Evolutionary conservation across 2,797 vertebrate genomes (phyloP), one percentile per base, ranked within the genome.

Genomic region (Molossus alvarezi): DNA sequence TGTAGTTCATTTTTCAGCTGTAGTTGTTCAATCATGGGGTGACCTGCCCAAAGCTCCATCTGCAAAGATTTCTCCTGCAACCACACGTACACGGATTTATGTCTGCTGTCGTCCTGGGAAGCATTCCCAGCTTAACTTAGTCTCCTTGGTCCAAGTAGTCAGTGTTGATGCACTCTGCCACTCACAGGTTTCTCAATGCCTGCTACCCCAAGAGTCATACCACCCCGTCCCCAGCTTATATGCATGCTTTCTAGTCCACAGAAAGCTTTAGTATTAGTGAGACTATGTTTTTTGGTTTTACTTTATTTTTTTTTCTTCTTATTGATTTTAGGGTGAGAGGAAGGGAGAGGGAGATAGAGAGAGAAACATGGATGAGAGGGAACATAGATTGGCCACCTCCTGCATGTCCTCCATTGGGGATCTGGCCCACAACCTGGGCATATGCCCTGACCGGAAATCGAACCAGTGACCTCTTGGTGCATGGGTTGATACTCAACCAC

Each of bases 101-200:
- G 12, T 17, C 10, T 15, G 3, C 2, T 33, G 0, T 57, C 37
- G 7, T 21, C 6, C 13, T 0, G 3, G 64, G 33, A 25, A 87
- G 18, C 14, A 53, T 80, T 58, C 6, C 48, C 71, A 67, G 20
- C 6, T 69, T 64, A 37, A 20, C 67, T 73, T 23, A 33, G 20
- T 20, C 6, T 90, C 18, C 2, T 33, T 60, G 6, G 25, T 55
- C 95, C 62, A 67, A 37, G 14, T 29, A 58, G n/a, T 58, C 25
- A 58, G 51, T 71, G 11, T 81, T 48, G 13, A 21, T 80, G 6
- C 20, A 13, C 12, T 84, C 33, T 77, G 21, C 25, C 37, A 9
- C 14, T 85, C 17, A 25, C 2, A 73, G 20, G 5, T 79, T 75
- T 77, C 88, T 81, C 18, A 13, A 20, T 64, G 33, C 9, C 18